Evolutionary conservation across 2,888 invertebrate genomes (phyloP).

Genomic region (Lamellibrachia columna): DNA sequence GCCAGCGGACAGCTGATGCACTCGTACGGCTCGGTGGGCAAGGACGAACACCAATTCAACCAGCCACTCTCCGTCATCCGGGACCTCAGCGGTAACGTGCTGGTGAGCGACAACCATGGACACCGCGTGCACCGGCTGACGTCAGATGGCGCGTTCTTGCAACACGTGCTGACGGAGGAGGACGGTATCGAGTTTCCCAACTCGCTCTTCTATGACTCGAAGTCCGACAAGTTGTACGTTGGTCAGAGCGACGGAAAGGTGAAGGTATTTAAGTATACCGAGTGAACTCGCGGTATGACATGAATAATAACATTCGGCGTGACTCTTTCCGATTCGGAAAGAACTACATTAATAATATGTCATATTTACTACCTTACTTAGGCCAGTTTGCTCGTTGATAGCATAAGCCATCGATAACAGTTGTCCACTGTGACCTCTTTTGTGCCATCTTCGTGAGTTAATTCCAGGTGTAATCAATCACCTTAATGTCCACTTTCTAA

Average conservation of each 20-base stretch:
- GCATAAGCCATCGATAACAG: too few relatives aligned
- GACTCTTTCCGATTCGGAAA: not conserved
- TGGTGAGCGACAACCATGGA: not conserved
- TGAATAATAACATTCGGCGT: not conserved
- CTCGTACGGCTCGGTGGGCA: not conserved
- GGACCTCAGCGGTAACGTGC: not conserved
- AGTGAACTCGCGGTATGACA: not conserved
- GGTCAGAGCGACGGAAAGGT: not conserved
- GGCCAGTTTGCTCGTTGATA: not conserved
- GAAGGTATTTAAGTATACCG: not conserved
- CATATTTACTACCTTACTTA: not conserved
- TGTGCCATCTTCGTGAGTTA: too few relatives aligned
- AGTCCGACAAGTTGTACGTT: not conserved
- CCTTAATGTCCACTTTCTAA: too few relatives aligned
- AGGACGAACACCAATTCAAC: not conserved
- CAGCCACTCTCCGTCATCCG: not conserved
- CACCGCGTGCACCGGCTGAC: conserved; percentile 12
- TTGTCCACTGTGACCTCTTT: too few relatives aligned
- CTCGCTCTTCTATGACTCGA: not conserved
- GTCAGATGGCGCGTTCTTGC: not conserved
- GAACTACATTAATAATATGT: not conserved
- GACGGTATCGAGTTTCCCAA: conserved; percentile 5
- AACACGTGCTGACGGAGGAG: not conserved
- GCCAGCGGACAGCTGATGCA: not conserved
- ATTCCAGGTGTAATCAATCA: too few relatives aligned